A percentile compares a stretch with the other conserved stretches of the same genome.
Evolutionary conservation across 2,888 invertebrate genomes (phyloP).

Genomic region (Laothoe populi): DNA sequence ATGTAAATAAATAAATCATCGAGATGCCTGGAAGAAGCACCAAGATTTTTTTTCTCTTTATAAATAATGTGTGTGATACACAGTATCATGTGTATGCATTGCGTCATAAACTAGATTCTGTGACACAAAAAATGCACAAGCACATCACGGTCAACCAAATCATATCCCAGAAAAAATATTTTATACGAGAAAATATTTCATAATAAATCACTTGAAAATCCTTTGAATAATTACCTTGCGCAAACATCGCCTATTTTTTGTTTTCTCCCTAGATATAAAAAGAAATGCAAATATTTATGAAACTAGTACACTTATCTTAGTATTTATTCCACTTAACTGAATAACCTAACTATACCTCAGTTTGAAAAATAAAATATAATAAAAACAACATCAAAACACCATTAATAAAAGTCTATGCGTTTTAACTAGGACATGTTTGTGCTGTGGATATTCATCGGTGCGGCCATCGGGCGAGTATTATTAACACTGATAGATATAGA

Average conservation of each 20-base stretch:
- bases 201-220: constrained; percentile 5
- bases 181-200: not conserved
- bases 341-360: constrained; percentile 9
- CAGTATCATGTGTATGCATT: no score
- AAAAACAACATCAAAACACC: constrained; percentile 35
- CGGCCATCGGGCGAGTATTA: constrained; percentile 9
- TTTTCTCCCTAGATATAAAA: not conserved
- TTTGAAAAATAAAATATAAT: constrained; percentile 28
- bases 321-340: constrained; percentile 7
- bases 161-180: not conserved
- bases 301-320: not conserved
- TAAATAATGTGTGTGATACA: no score
- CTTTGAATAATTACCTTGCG: not conserved
- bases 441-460: constrained; percentile 19
- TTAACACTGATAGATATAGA: not conserved
- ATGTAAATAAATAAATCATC: no score
- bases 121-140: not conserved
- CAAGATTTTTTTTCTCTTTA: no score
- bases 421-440: constrained; percentile 30
- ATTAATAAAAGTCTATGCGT: constrained; percentile 32
- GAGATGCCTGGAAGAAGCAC: no score
- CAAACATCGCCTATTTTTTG: not conserved
- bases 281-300: not conserved
- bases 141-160: not conserved
- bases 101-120: no score